Evolutionary conservation across 2,888 invertebrate species (phyloP), one percentile per base, ranked within the genome.

Genomic region (Cerastis rubricosa): DNA sequence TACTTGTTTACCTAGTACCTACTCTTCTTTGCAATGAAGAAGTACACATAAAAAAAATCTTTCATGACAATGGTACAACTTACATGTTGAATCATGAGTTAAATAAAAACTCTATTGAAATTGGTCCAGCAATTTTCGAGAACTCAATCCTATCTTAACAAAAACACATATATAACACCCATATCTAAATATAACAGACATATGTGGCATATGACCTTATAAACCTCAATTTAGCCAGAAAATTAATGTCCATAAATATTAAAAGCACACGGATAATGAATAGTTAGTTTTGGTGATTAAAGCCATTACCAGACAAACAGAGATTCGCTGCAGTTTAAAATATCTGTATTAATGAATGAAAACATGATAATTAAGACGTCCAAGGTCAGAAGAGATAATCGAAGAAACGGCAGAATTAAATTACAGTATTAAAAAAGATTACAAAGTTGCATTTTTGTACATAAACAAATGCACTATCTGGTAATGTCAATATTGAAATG

Each of bases 391-490:
- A 25, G 22, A 72, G n/a, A 57, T 57, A 57, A 47, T 19, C 2
- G 35, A 71, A 17, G 25, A 9, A 40, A 12, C 29, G 14, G 9
- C 59, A 19, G 9, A 59, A 19, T 9, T 29, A 54, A 54, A 68
- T 51, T 47, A 25, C 35, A 35, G 22, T 40, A 40, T 22, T 47
- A 22, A 47, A 75, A n/a, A 40, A 69, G 29, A 59, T 73, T 29
- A 74, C 17, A 47, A 68, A 40, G n/a, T 63, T 70, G 57, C 57
- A 51, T 35, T 78, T 29, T 49, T 45, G n/a, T 57, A 57, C 49
- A 66, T n/a, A 78, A 80, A 84, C n/a, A 54, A 68, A 14, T 83
- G 57, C 22, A 64, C 47, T 74, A 79, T 74, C 72, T 45, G 8
- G 3, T 35, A 35, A 57, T 25, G 14, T 49, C 49, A 54, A 19